Evolutionary conservation across 2,888 invertebrate genomes (phyloP), one percentile per base, ranked within the genome.

Genomic region (Coenonympha glycerion): DNA sequence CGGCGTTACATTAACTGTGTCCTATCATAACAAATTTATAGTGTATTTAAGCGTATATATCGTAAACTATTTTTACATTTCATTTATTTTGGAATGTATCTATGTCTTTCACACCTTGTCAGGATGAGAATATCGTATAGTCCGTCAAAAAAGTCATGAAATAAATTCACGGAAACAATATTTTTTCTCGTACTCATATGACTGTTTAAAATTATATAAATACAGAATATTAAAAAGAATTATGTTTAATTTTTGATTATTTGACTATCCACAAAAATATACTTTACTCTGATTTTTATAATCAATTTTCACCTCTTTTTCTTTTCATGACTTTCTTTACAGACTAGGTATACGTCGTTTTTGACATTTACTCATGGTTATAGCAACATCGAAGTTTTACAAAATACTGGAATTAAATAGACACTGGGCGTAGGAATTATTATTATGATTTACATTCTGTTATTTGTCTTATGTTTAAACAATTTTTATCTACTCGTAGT

Each of bases 31-130:
- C 74, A 77, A 73, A 64, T 69, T 69, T 70, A 72, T 72, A 71
- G 72, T 76, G 67, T 78, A 72, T 69, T 69, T 81, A 85, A 86
- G 84, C 82, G 85, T 79, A 80, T 79, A 75, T 70, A 74, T 78
- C 69, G 69, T 73, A 60, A 69, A 67, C 68, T 69, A 73, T 73
- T 73, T 69, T 69, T 66, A 74, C 63, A 63, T 65, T 63, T 70
- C 62, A 68, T 64, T 65, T n/a, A n/a, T 64, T 73, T 68, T 79
- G 85, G 86, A 85, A 86, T 83, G 86, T 80, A 56, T 69, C 53
- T 66, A 68, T 73, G 69, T 76, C 69, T 75, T 77, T 71, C 66
- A 58, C 39, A 53, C 61, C 60, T 69, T 67, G 61, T 68, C 65
- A 62, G 65, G 65, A 73, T 69, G 63, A 33, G 62, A 64, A 54